Percentiles rank a stretch among this genome's conserved stretches.
Evolutionary conservation across 2,113 vertebrate genomes (phyloP).

Genomic region (Physeter macrocephalus): DNA sequence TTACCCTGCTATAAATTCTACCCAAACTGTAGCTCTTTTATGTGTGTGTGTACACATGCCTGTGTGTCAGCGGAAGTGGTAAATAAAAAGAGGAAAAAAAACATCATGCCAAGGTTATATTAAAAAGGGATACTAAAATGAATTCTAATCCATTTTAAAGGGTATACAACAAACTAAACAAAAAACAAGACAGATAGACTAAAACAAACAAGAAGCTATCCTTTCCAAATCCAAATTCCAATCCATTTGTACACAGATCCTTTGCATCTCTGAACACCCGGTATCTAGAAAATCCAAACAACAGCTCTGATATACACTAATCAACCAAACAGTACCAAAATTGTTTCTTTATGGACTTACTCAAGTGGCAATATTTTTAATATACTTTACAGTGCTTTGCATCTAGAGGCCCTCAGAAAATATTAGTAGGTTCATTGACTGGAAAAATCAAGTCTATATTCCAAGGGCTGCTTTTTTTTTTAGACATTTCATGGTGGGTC

Average conservation of each 20-base stretch:
- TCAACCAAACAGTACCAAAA: constrained; percentile 23
- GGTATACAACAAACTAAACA: not conserved
- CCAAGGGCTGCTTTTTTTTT: not conserved
- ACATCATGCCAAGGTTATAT: not conserved
- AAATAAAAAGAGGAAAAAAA: constrained; percentile 3
- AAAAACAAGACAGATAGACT: not conserved
- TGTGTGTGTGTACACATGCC: accelerated
- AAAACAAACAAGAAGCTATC: not conserved
- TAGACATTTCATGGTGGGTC: not conserved
- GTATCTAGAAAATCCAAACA: not conserved
- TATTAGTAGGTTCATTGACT: not conserved
- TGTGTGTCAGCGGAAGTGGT: not conserved
- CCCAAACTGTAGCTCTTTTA: not conserved
- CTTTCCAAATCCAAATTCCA: constrained; percentile 22
- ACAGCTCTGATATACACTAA: not conserved
- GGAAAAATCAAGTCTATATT: constrained; percentile 12
- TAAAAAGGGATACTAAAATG: not conserved
- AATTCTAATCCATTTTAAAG: constrained; percentile 38
- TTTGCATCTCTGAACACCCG: not conserved
- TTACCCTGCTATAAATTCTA: constrained; percentile 9
- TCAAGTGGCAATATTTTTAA: constrained; percentile 42
- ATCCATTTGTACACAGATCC: not conserved
- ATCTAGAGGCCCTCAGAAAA: constrained; percentile 27
- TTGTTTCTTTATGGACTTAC: not conserved
- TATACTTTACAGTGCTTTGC: constrained; percentile 21